Evolutionary conservation across 2,888 invertebrate genomes (phyloP).

Genomic region (Exocentrus adspersus): DNA sequence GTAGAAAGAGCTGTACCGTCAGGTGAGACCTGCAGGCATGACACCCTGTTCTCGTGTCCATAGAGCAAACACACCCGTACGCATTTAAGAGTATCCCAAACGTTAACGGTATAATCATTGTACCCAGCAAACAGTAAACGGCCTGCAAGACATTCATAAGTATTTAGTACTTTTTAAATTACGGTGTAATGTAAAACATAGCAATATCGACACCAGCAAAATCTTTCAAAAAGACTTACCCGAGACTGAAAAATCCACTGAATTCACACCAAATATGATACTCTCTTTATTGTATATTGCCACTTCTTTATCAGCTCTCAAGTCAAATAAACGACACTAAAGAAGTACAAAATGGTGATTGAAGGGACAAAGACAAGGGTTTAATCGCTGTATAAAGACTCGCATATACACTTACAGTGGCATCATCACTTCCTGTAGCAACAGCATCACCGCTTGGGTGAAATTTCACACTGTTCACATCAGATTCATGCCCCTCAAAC

Average conservation of each 20-base stretch:
- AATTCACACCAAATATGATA: slow-evolving; percentile 97
- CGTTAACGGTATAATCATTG: slow-evolving; percentile 97
- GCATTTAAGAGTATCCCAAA: slow-evolving; percentile 98
- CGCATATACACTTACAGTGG: slow-evolving; percentile 70
- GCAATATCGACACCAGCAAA: neutral
- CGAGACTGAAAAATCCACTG: slow-evolving; percentile 97
- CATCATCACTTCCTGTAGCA: slow-evolving; percentile 98
- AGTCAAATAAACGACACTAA: slow-evolving; percentile 94
- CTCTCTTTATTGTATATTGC: slow-evolving; percentile 96
- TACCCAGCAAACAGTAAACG: slow-evolving; percentile 97
- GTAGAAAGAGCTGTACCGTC: slow-evolving; percentile 98
- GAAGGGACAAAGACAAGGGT: too few species aligned
- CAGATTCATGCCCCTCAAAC: slow-evolving; percentile 98
- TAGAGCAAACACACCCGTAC: slow-evolving; percentile 88
- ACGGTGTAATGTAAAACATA: slow-evolving; percentile 33
- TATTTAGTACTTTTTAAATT: too few species aligned
- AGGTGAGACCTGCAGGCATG: slow-evolving; percentile 91
- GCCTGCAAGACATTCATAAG: slow-evolving; percentile 65
- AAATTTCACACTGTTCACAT: slow-evolving; percentile 97
- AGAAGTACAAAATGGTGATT: slow-evolving; percentile 50
- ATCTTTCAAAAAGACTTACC: slow-evolving; percentile 53
- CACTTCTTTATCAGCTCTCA: slow-evolving; percentile 97
- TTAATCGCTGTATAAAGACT: too few species aligned
- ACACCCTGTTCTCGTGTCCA: slow-evolving; percentile 96
- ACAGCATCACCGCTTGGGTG: slow-evolving; percentile 99